Evolutionary conservation across 2,113 vertebrate species (phyloP), one percentile per base, ranked within the genome.

Genomic region (Coptodon bakossiorum): DNA sequence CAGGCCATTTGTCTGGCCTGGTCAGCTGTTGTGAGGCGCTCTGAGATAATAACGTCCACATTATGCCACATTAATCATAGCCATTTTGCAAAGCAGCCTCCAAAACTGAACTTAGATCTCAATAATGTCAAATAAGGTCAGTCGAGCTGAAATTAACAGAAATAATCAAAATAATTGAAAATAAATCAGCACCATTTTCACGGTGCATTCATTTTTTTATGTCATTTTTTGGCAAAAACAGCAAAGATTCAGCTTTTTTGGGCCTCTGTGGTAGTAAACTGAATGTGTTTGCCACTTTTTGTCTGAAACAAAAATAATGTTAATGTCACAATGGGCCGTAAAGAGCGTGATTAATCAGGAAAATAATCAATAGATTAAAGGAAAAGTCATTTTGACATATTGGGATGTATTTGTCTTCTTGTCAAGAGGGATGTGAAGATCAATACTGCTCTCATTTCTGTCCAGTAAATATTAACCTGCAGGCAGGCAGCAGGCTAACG

Each of bases 1-100:
- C 63, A 11, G 43, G 68, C 84, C 89, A 85, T 80, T 88, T 83
- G 83, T 94, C 90, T 89, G 91, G 90, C 81, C 90, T 56, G 38
- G 85, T 93, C 88, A 83, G 92, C 86, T 86, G 84, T 57, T 80
- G 53, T 83, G 71, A 87, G 56, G 53, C 86, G 43, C 54, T 22
- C 4, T 16, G 78, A 89, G 89, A 88, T 80, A 90, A 63, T 90
- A 89, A 88, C 45, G 3, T 90, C 83, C 81, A 17, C 76, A 29
- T 83, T 78, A 36, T 78, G 14, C 63, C 59, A 52, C 80, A 19
- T 88, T 90, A 54, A 84, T 84, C 81, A 19, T 43, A 29, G 66
- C 29, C 16, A 38, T 85, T 86, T 86, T 76, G 82, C 36, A 61
- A 29, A 36, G 27, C 48, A 61, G 22, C 5, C 7, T 73, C 7